phyloP scores from a whole-genome alignment of 2,797 vertebrate genomes.

The Miichthys miiuy region DNA sequence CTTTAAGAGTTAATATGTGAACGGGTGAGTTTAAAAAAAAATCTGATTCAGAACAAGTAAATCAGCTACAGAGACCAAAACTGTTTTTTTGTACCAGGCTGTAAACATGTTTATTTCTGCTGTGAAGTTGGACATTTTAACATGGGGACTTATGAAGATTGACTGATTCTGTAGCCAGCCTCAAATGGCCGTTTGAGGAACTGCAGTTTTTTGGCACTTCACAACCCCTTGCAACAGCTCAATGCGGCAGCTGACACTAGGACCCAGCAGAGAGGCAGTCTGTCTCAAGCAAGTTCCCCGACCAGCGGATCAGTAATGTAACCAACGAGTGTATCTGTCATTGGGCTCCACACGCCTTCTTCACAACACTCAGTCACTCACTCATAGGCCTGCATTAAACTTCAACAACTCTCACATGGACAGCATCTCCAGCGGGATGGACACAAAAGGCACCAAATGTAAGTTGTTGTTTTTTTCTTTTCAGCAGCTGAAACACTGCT shows the following conservation, averaged over 20 bases:
- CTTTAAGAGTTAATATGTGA: too few species aligned
- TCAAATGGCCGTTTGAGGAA: too few species aligned
- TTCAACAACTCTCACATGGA: slow-evolving; percentile 37
- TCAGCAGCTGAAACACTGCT: background rate
- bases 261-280: slow-evolving; percentile 76
- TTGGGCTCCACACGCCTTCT: slow-evolving; percentile 32
- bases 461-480: slow-evolving; percentile 72
- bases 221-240: too few species aligned
- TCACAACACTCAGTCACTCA: slow-evolving; percentile 25
- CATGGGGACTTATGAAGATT: too few species aligned
- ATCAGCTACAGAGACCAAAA: too few species aligned
- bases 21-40: too few species aligned
- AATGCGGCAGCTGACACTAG: slow-evolving; percentile 46
- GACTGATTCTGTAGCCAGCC: too few species aligned
- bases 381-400: slow-evolving; percentile 48
- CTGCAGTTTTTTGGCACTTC: too few species aligned
- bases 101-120: too few species aligned
- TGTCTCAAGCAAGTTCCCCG: background rate
- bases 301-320: slow-evolving; percentile 37
- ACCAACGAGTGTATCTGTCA: slow-evolving; percentile 43
- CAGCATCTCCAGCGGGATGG: slow-evolving; percentile 70
- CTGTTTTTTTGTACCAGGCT: too few species aligned
- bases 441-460: slow-evolving; percentile 75
- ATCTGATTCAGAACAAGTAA: too few species aligned
- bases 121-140: too few species aligned